Evolutionary conservation across 2,797 vertebrate genomes (phyloP), one percentile per base, ranked within the genome.

Genomic region (Rhinella marina): DNA sequence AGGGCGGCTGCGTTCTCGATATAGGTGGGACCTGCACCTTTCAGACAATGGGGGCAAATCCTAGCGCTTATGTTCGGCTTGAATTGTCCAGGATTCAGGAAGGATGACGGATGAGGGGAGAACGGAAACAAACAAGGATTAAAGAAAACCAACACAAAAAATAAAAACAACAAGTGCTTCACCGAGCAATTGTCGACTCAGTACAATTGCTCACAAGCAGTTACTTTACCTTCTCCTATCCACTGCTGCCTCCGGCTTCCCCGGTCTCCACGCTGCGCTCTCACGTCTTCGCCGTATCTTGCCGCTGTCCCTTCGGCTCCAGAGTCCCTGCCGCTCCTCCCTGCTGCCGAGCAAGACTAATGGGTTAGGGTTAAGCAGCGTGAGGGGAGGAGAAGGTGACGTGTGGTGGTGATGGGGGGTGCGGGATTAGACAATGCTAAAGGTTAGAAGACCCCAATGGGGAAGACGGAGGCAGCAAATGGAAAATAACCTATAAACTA

Each of bases 191-290:
- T 48, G 72, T 32, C 17, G 27, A 29, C 32, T 5, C 41, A 52
- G 61, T 77, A 61, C 84, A 85, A 85, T 78, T 85, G 84, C 84
- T 85, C 59, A 21, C 57, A 52, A 85, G 73, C 73, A 52, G 25
- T 64, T 59, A 77, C 57, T 25, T 85, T 85, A 85, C 84, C 84
- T 85, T 85, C 84, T 77, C 73, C 84, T 14, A 85, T 85, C 84
- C 84, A 76, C 73, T 50, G 73, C 19, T 85, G 84, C 84, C 73
- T 85, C 73, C 84, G 64, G 61, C 73, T 77, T 11, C 73, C 84
- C 5, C 73, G 57, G 59, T 78, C 84, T 52, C 57, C 59, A 12
- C 84, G 59, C 72, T 76, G 70, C 10, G 8, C 32, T 77, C 57
- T 50, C 25, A 25, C 16, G 2, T 85, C 84, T 48, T 77, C 84